Percentiles rank a stretch among this genome's conserved stretches.
Evolutionary conservation across 2,797 vertebrate genomes (phyloP).

Genomic region (Pampus argenteus): DNA sequence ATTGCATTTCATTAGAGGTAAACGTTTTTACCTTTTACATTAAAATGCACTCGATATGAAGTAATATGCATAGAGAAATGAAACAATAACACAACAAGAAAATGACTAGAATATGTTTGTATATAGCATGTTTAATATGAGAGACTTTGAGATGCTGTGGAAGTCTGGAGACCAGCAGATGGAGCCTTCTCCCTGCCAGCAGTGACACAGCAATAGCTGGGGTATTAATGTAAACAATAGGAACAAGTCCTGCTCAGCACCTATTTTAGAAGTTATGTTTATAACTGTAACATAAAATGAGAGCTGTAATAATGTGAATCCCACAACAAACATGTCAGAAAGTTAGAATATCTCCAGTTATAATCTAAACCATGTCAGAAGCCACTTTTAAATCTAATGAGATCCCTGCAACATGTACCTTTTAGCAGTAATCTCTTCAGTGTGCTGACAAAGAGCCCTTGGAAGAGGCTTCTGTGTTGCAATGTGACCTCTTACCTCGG

Average conservation of each 20-base stretch:
- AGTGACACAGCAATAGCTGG: not conserved
- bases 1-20: too few species aligned
- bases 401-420: not conserved
- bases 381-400: not conserved
- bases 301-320: not conserved
- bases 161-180: constrained; percentile 62
- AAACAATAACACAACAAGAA: too few species aligned
- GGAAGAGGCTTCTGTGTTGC: constrained; percentile 50
- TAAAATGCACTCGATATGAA: too few species aligned
- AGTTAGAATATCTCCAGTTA: too few species aligned
- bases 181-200: constrained; percentile 69
- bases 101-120: too few species aligned
- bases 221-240: not conserved
- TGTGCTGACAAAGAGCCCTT: constrained; percentile 9
- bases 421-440: not conserved
- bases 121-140: too few species aligned
- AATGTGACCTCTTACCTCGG: constrained; percentile 61
- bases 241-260: not conserved
- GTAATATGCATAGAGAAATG: too few species aligned
- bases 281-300: not conserved
- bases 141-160: not conserved
- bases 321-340: not conserved
- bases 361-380: not conserved
- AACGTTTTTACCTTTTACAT: too few species aligned
- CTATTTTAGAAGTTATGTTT: not conserved